Percentiles rank a stretch among this genome's conserved stretches.
phyloP scores from a whole-genome alignment of 2,797 vertebrate species.

The Sebastes taczanowskii region DNA sequence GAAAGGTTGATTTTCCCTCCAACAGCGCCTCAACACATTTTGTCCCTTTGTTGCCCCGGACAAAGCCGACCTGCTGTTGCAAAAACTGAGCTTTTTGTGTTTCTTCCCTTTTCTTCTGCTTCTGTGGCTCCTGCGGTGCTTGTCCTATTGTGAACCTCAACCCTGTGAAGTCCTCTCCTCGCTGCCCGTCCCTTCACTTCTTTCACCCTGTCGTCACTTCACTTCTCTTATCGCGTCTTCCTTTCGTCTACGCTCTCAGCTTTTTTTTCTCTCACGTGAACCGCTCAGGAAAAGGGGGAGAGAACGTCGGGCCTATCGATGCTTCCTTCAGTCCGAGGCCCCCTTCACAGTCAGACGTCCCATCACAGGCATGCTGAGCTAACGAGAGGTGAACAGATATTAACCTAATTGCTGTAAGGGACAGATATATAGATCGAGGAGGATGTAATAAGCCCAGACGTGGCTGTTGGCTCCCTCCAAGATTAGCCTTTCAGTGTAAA shows the following conservation, averaged over 20 bases:
- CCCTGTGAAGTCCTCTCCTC: constrained; percentile 30
- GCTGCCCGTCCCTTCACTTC: constrained; percentile 15
- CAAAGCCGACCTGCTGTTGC: constrained; percentile 63
- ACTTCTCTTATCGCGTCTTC: constrained; percentile 10
- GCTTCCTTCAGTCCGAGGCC: constrained; percentile 25
- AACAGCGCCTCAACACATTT: constrained; percentile 57
- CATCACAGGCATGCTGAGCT: constrained; percentile 59
- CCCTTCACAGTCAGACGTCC: constrained; percentile 43
- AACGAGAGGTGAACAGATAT: constrained; percentile 72
- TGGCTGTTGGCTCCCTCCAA: constrained; percentile 21
- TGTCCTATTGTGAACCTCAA: constrained; percentile 58
- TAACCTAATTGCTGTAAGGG: constrained; percentile 73
- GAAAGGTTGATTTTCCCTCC: constrained; percentile 48
- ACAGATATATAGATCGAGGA: constrained; percentile 67
- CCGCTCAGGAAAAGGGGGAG: constrained; percentile 11
- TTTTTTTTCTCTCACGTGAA: constrained; percentile 14
- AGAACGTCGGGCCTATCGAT: constrained; percentile 22
- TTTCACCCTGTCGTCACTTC: constrained; percentile 23
- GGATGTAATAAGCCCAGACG: constrained; percentile 65
- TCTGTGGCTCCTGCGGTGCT: constrained; percentile 22
- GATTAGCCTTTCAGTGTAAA: constrained; percentile 27
- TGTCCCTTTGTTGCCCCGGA: constrained; percentile 57
- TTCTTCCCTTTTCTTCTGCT: constrained; percentile 25
- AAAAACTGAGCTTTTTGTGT: constrained; percentile 57
- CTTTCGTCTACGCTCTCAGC: background rate